Percentiles rank a stretch among this genome's conserved stretches.
Conservation (phyloP, 2,888 invertebrate species). For the Glomeris marginata region DNA sequence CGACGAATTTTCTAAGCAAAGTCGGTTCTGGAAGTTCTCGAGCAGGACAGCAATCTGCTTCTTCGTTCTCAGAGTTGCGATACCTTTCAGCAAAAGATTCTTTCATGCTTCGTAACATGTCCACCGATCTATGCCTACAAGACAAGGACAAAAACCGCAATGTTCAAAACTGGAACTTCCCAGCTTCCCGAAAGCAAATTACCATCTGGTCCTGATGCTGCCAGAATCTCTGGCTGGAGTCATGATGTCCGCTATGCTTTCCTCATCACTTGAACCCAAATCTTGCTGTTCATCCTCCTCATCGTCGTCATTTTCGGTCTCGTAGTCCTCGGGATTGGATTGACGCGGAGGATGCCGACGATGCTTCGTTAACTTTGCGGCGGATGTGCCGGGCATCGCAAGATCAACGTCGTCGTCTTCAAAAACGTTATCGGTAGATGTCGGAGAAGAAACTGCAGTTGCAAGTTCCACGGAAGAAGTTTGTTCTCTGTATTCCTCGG, state of each 20-base stretch:
- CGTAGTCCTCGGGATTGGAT: not conserved
- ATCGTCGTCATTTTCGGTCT: not conserved
- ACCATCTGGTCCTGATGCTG: too few species aligned
- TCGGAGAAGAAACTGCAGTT: not conserved
- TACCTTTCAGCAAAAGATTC: not conserved
- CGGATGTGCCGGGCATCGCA: not conserved
- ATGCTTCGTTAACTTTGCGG: not conserved
- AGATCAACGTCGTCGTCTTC: constrained; percentile 2
- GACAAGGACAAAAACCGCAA: not conserved
- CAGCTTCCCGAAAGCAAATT: too few species aligned
- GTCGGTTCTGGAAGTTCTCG: constrained; percentile 20
- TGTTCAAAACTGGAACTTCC: too few species aligned
- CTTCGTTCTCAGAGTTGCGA: not conserved
- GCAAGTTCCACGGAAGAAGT: not conserved
- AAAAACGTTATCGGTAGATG: not conserved
- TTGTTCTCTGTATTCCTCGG: too few species aligned
- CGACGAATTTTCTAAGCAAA: constrained; percentile 51
- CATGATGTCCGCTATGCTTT: not conserved
- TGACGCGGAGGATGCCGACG: too few species aligned
- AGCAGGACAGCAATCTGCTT: not conserved
- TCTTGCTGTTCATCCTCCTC: not conserved
- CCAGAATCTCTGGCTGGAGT: not conserved
- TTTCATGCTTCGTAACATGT: not conserved
- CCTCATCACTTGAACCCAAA: not conserved
- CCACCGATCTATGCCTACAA: not conserved